A percentile compares a stretch with the other conserved stretches of the same genome.
Evolutionary conservation across 2,113 vertebrate species (phyloP).

Genomic region (Sula dactylatra): DNA sequence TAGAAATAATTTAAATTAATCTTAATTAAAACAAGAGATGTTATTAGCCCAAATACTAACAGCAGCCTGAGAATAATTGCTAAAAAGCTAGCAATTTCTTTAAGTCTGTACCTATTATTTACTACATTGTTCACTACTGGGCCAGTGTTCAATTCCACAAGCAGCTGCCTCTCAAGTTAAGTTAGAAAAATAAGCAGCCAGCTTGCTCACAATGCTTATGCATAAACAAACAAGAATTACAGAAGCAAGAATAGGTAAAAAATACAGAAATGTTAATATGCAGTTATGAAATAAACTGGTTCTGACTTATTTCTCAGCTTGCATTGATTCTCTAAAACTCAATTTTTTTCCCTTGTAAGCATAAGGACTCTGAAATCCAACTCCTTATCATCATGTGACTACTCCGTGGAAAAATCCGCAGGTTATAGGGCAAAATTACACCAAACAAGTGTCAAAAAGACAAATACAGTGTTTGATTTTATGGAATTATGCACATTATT

Average conservation of each 20-base stretch:
- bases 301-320: not conserved
- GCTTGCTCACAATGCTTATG: not conserved
- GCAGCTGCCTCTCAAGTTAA: not conserved
- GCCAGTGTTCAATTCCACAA: not conserved
- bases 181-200: not conserved
- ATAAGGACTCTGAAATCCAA: not conserved
- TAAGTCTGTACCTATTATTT: not conserved
- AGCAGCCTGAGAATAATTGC: not conserved
- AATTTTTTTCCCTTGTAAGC: not conserved
- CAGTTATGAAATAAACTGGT: not conserved
- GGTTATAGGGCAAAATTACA: not conserved
- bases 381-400: not conserved
- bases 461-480: not conserved
- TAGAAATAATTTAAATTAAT: slow-evolving; percentile 56
- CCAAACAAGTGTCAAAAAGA: not conserved
- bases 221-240: not conserved
- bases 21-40: not conserved
- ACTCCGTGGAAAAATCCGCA: not conserved
- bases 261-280: not conserved
- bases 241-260: not conserved
- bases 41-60: not conserved
- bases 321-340: not conserved
- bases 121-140: not conserved
- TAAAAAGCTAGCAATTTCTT: not conserved
- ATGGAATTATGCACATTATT: not conserved